Percentiles rank a stretch among this genome's conserved stretches.
These are phyloP conservation scores for Busseola fusca DNA, from an alignment of 2,888 invertebrate species.

Conservation along the genomic window DNA sequence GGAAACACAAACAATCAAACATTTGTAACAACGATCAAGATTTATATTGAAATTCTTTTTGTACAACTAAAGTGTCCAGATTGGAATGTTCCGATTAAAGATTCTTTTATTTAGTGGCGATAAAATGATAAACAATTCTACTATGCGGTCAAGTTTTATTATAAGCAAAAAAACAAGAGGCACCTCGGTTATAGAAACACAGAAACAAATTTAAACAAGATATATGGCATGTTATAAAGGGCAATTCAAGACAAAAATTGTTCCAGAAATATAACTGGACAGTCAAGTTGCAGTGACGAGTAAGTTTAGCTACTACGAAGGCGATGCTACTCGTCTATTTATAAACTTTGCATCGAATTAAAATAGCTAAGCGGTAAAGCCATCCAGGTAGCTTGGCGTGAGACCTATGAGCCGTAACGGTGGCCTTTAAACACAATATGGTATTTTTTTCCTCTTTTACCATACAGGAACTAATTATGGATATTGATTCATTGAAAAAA, in stretches of 20 bases:
- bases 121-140: conserved; percentile 37
- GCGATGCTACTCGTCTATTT: conserved; percentile 62
- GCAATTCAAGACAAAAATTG: conserved; percentile 13
- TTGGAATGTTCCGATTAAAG: conserved; percentile 42
- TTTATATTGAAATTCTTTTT: conserved; percentile 44
- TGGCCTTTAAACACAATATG: conserved; percentile 71
- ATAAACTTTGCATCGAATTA: conserved; percentile 67
- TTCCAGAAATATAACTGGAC: conserved; percentile 39
- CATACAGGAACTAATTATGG: conserved; percentile 69
- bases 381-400: conserved; percentile 68
- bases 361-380: conserved; percentile 67
- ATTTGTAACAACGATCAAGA: conserved; percentile 34
- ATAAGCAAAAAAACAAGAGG: conserved; percentile 12
- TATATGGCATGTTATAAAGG: conserved; percentile 7
- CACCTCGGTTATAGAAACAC: conserved; percentile 16
- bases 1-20: conserved; percentile 43
- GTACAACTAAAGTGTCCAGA: conserved; percentile 27
- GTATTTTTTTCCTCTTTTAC: conserved; percentile 67
- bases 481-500: conserved; percentile 58
- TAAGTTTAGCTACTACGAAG: conserved; percentile 42
- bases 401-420: conserved; percentile 75
- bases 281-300: conserved; percentile 38
- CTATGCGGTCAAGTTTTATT: conserved; percentile 18
- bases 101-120: conserved; percentile 22
- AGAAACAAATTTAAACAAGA: conserved; percentile 24